Conservation (phyloP, 2,797 vertebrate genomes). For the Diceros bicornis region DNA sequence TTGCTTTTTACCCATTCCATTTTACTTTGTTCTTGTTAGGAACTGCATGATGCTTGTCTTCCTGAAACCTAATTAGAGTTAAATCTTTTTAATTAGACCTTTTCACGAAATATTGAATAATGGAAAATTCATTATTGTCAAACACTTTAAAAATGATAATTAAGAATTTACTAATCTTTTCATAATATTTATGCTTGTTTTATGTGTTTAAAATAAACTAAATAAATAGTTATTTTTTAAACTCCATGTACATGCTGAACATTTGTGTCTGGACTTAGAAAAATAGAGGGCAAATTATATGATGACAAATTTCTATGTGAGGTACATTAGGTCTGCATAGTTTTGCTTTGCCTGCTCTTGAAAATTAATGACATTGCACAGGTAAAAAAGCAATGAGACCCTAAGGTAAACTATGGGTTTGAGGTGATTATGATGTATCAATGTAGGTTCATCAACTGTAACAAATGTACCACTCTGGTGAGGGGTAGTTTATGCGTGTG, state of each 20-base stretch:
- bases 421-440: not conserved
- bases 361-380: not conserved
- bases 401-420: not conserved
- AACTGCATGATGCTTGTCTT: constrained; percentile 27
- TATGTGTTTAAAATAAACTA: constrained; percentile 37
- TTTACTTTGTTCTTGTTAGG: constrained; percentile 37
- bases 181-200: constrained; percentile 59
- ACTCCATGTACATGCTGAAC: not conserved
- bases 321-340: not conserved
- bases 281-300: not conserved
- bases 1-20: not conserved
- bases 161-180: constrained; percentile 28
- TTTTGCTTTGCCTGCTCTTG: not conserved
- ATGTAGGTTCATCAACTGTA: not conserved
- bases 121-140: constrained; percentile 74
- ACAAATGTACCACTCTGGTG: not conserved
- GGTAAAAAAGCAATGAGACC: not conserved
- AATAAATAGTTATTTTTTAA: constrained; percentile 39
- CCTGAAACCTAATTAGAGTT: constrained; percentile 52
- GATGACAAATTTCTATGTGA: not conserved
- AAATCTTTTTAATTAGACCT: constrained; percentile 77
- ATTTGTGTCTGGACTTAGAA: not conserved
- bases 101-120: constrained; percentile 73
- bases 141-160: constrained; percentile 62
- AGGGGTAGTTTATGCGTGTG: not conserved